Percentiles rank a stretch among this genome's conserved stretches.
These are phyloP conservation scores for Alca torda DNA, from an alignment of 2,797 vertebrate species.

Conservation along the genomic window DNA sequence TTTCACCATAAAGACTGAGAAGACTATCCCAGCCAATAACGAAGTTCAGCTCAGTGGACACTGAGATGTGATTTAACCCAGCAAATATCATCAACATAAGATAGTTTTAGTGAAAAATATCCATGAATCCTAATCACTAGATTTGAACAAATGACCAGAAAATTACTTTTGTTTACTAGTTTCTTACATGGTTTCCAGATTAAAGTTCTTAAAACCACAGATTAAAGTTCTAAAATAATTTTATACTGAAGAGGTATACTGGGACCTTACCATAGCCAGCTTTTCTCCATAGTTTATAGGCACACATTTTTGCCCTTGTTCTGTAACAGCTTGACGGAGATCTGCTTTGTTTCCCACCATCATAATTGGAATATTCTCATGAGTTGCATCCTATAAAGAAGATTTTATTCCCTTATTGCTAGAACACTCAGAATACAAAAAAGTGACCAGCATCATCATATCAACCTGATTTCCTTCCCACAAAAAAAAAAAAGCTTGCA, in stretches of 20 bases:
- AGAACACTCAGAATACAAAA: background rate
- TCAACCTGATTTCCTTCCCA: background rate
- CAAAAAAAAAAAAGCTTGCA: background rate
- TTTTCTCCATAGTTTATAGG: constrained; percentile 90
- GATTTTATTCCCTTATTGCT: background rate
- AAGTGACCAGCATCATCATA: background rate
- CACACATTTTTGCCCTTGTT: constrained; percentile 81
- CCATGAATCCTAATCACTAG: background rate
- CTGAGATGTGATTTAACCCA: background rate
- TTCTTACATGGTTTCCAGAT: background rate
- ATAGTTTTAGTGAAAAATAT: background rate
- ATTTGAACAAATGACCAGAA: background rate
- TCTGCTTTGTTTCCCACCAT: constrained; percentile 96
- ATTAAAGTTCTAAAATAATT: background rate
- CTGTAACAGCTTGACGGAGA: constrained; percentile 77
- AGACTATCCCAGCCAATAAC: background rate
- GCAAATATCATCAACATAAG: background rate
- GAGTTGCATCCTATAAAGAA: constrained; percentile 83
- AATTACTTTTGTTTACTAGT: background rate
- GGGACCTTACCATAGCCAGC: constrained; percentile 89
- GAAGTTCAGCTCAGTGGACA: background rate
- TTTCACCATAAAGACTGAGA: background rate
- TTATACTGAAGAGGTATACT: background rate
- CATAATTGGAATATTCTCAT: constrained; percentile 92
- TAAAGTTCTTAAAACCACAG: background rate